Percentiles rank a stretch among this genome's conserved stretches.
Conservation (phyloP, 2,113 vertebrate genomes). For the Cettia cetti region DNA sequence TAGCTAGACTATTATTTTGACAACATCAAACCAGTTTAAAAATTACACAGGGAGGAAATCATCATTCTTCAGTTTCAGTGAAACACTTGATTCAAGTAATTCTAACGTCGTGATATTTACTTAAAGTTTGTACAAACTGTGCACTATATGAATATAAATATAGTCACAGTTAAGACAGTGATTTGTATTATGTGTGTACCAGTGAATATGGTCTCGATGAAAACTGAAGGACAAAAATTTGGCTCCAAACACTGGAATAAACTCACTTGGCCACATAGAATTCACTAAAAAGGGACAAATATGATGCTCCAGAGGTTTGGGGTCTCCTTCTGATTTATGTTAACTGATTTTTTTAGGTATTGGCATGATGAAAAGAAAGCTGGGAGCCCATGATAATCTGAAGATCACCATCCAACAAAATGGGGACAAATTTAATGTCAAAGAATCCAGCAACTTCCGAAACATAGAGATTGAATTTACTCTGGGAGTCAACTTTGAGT, state of each 20-base stretch:
- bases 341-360: constrained; percentile 68
- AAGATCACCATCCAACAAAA: constrained; percentile 84
- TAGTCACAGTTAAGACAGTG: background rate
- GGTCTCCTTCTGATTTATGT: background rate
- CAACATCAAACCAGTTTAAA: background rate
- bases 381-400: constrained; percentile 87
- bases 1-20: background rate
- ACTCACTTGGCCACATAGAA: background rate
- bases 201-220: background rate
- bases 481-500: constrained; percentile 80
- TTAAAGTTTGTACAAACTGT: background rate
- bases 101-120: background rate
- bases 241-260: background rate
- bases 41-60: background rate
- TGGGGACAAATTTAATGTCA: constrained; percentile 83
- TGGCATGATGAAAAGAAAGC: constrained; percentile 84
- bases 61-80: background rate
- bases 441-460: constrained; percentile 87
- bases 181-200: background rate
- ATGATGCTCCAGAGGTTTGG: background rate
- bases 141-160: background rate
- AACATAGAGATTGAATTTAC: constrained; percentile 82
- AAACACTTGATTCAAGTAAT: background rate
- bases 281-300: background rate
- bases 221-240: background rate